These are phyloP conservation scores for Corythaeola cristata DNA, from an alignment of 2,113 vertebrate species.

Conservation along the genomic window DNA sequence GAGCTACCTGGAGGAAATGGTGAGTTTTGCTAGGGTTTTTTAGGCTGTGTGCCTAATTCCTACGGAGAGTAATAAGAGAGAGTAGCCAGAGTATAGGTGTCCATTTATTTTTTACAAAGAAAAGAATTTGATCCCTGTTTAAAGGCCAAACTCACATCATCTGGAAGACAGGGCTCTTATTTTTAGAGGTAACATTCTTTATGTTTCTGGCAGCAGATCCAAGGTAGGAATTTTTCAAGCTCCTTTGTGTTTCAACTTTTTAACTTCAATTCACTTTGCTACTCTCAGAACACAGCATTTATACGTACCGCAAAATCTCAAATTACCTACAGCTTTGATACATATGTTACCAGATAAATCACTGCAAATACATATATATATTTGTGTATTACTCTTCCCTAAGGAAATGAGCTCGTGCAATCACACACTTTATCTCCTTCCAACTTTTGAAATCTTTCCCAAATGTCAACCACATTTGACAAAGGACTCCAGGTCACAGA, in stretches of 20 bases:
- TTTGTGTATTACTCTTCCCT: conserved; percentile 34
- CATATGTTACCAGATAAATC: conserved; percentile 61
- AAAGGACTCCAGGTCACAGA: not conserved
- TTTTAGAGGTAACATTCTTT: not conserved
- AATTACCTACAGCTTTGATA: conserved; percentile 59
- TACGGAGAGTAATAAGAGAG: not conserved
- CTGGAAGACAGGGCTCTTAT: conserved; percentile 5
- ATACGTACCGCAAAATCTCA: conserved; percentile 18
- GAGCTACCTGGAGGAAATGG: not conserved
- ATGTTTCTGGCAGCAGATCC: conserved; percentile 39
- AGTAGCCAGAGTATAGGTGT: not conserved
- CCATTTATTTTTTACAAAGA: not conserved
- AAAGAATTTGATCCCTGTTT: not conserved
- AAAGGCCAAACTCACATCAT: not conserved
- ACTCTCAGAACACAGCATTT: conserved; percentile 28
- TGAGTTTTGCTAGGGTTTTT: not conserved
- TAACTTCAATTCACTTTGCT: conserved; percentile 29
- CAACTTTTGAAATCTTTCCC: conserved; percentile 6
- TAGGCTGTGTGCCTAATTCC: not conserved
- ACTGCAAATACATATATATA: conserved; percentile 14
- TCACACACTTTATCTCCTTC: conserved; percentile 27
- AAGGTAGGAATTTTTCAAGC: conserved; percentile 1
- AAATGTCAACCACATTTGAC: conserved; percentile 18
- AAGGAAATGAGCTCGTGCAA: conserved; percentile 16
- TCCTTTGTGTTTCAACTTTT: conserved; percentile 22